Evolutionary conservation across 2,797 vertebrate genomes (phyloP), one percentile per base, ranked within the genome.

Genomic region (Poliocrania exsul): DNA sequence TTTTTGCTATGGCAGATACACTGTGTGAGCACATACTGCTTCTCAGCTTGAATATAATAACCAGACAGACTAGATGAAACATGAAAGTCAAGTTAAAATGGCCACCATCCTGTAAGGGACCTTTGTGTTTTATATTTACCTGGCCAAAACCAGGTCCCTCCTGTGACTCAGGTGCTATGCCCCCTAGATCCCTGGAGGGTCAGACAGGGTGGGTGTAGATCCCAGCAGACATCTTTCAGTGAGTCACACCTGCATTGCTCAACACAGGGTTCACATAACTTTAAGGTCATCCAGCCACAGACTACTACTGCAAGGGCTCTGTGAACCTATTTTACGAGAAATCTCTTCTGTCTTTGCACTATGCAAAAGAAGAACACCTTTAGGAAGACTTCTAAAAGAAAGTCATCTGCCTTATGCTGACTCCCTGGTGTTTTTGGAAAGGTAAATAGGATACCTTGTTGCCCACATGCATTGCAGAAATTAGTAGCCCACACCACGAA

Each of bases 341-440:
- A 83, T 46, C 46, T 83, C 44, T 42, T 51, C 72, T 37, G 20
- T 57, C 49, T 42, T 83, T 69, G 57, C 35, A 61, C 24, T 25
- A 26, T 50, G 15, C 35, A 90, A 71, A 88, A 92, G 29, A 53
- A 86, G 54, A 91, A 58, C 44, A 60, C 13, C 12, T 67, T 81
- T 31, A 72, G 26, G 56, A 80, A 69, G 42, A 47, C 31, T 21
- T 54, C 37, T 18, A 47, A 71, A 88, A n/a, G 11, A 51, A 87
- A 82, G 11, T 71, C 4, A 19, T 66, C 29, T 77, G 11, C 11
- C 33, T 24, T 72, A 3, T 0, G 0, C n/a, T 81, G 53, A 81
- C 57, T 83, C 28, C 26, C 16, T 26, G 15, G 7, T 88, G 60
- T 35, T 70, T 87, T 83, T 75, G 42, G n/a, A 72, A 38, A 13